Conservation (phyloP, 2,888 invertebrate genomes). For the Agriotes lineatus region DNA sequence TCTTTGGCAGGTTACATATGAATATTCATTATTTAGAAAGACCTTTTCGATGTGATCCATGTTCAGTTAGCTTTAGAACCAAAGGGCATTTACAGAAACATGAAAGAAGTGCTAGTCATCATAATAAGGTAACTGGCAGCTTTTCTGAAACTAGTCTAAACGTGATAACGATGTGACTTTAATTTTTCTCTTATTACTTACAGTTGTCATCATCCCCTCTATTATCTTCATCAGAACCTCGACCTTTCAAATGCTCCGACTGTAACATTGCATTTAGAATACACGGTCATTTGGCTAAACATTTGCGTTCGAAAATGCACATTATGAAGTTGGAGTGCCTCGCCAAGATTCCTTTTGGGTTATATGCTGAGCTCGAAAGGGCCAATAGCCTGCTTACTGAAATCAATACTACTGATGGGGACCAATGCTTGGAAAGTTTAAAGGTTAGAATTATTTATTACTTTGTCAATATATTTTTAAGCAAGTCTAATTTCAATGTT, state of each 20-base stretch:
- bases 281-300: conserved; percentile 97
- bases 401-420: conserved; percentile 96
- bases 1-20: conserved; percentile 77
- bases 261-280: conserved; percentile 97
- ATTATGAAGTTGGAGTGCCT: conserved; percentile 93
- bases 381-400: conserved; percentile 91
- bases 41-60: conserved; percentile 91
- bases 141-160: too few relatives aligned
- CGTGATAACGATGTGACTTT: too few relatives aligned
- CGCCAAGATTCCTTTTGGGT: conserved; percentile 93
- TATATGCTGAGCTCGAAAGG: conserved; percentile 93
- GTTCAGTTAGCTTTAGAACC: conserved; percentile 90
- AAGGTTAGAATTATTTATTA: conserved; percentile 69
- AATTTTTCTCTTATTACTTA: too few relatives aligned
- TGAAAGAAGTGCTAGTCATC: conserved; percentile 90
- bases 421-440: conserved; percentile 91
- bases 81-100: conserved; percentile 95
- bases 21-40: conserved; percentile 97
- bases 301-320: conserved; percentile 95
- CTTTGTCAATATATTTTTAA: too few relatives aligned
- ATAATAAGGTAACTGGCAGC: conserved; percentile 91
- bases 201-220: conserved; percentile 71
- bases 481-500: too few relatives aligned
- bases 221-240: conserved; percentile 88
- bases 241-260: conserved; percentile 96